These are phyloP conservation scores for Salvator merianae DNA, from an alignment of 2,113 vertebrate genomes.

Conservation along the genomic window DNA sequence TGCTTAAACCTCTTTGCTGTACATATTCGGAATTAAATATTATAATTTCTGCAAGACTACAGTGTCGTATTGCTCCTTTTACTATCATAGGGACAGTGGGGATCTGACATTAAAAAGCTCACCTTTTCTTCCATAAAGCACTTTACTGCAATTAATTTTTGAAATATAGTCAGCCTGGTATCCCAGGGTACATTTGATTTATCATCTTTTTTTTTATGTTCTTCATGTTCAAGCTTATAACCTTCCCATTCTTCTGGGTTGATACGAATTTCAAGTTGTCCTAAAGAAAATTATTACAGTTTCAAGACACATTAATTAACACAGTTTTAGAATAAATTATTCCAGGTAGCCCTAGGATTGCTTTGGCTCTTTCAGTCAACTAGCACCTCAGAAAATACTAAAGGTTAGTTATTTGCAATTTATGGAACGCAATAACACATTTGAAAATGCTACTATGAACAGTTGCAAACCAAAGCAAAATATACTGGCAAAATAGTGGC, in stretches of 20 bases:
- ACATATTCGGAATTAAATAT: neutral
- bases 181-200: constrained; percentile 57
- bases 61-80: neutral
- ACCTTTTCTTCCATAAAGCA: constrained; percentile 83
- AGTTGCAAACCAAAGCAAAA: neutral
- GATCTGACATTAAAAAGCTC: neutral
- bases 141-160: constrained; percentile 83
- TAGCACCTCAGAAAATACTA: neutral
- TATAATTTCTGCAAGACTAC: neutral
- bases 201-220: constrained; percentile 23
- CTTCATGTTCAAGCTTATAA: constrained; percentile 21
- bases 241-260: constrained; percentile 68
- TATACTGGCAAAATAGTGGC: too few relatives aligned
- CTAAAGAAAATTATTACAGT: constrained; percentile 54
- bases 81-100: neutral
- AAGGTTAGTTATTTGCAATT: neutral
- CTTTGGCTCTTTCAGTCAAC: neutral
- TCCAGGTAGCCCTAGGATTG: neutral
- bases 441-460: neutral
- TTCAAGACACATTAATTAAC: neutral
- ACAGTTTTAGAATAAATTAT: neutral
- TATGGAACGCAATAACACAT: neutral
- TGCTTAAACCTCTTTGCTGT: neutral
- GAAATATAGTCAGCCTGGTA: constrained; percentile 72
- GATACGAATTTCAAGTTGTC: constrained; percentile 74